A percentile compares a stretch with the other conserved stretches of the same genome.
These are phyloP conservation scores for Heliconius aoede DNA, from an alignment of 2,888 invertebrate genomes.

Conservation along the genomic window DNA sequence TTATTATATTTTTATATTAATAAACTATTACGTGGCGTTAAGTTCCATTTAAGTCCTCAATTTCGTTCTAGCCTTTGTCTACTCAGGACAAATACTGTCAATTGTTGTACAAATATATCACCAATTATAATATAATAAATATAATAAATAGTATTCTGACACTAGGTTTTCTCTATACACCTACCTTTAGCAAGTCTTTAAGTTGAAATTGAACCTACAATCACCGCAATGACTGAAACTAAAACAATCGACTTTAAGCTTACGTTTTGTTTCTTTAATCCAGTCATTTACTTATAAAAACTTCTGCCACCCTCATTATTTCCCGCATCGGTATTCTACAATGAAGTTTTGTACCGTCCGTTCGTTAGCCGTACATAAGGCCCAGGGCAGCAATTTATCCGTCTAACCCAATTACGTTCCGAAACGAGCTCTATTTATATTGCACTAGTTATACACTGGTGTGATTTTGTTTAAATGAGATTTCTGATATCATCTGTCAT, in stretches of 20 bases:
- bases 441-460: constrained; percentile 37
- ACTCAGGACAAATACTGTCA: not conserved
- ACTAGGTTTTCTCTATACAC: no score
- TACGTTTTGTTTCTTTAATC: constrained; percentile 6
- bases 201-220: not conserved
- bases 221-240: not conserved
- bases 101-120: no score
- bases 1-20: not conserved
- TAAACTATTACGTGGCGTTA: no score
- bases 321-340: constrained; percentile 19
- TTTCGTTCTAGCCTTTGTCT: not conserved
- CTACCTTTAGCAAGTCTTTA: not conserved
- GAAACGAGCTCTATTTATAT: constrained; percentile 66
- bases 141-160: no score
- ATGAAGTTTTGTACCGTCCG: constrained; percentile 31
- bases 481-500: constrained; percentile 16
- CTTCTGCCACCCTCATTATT: constrained; percentile 16
- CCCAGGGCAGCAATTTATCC: constrained; percentile 67
- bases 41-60: no score
- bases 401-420: constrained; percentile 66
- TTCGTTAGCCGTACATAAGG: constrained; percentile 54
- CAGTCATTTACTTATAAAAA: not conserved
- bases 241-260: not conserved
- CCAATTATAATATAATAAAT: no score
- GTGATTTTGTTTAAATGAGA: constrained; percentile 43